Base-by-base conservation (phyloP, 2,797 vertebrate genomes). In the Phataginus tricuspis region DNA sequence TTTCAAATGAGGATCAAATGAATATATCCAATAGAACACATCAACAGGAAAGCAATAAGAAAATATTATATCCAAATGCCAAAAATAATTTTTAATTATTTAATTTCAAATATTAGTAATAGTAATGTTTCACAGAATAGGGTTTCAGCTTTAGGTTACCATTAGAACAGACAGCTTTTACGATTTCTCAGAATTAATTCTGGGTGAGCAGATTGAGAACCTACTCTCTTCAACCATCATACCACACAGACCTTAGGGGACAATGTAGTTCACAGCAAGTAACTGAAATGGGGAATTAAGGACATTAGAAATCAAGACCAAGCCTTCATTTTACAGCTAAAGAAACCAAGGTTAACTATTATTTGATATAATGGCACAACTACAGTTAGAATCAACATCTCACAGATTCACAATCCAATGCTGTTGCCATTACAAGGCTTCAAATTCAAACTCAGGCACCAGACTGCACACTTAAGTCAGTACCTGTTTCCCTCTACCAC, bases 401-500 rank as follows among this genome's bases (percentile, higher is more conserved):
- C 18, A 25, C 59, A 90, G 6, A 64, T 42, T 79, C 42, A 66
- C 3, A 27, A 77, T 18, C 31, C n/a, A 77, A 4, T 29, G 18
- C 0, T 82, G 45, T 49, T 64, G 86, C 49, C 23, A 66, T 34
- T 45, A 53, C 2, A 53, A 89, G 45, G 2, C 18, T 91, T 89
- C 63, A 82, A 71, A 95, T 66, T 80, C 78, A 91, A 77, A 87
- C 42, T 77, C n/a, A 18, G 90, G 57, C 45, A 69, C 7, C 63
- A 83, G 49, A 64, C 31, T 11, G 7, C 13, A 55, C 29, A 25
- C 7, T 45, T 0, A 0, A 0, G 23, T 1, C 49, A 89, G 83
- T 98, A 99, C 99, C 99, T 99, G 98, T 99, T 99, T 91, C 99
- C 99, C 98, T 99, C 99, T 92, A 99, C 99, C n/a, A 99, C 99